Evolutionary conservation across 2,888 invertebrate species (phyloP).

Genomic region (Rhorus exstirpatorius): DNA sequence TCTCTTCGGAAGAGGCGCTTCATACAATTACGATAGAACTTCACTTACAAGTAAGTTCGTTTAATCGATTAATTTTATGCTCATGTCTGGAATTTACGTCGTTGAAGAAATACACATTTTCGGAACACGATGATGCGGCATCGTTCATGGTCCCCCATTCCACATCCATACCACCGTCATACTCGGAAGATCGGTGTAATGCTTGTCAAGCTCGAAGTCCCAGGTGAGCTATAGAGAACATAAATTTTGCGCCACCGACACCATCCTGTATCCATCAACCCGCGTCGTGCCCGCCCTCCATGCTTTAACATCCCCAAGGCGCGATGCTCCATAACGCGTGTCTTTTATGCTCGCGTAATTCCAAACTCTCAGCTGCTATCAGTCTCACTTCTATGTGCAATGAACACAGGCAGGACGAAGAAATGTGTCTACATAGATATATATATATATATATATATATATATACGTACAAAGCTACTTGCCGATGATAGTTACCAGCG

Average conservation of each 20-base stretch:
- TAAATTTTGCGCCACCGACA: constrained; percentile 59
- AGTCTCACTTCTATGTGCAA: constrained; percentile 22
- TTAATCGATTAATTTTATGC: constrained; percentile 56
- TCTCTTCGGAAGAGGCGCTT: too few relatives aligned
- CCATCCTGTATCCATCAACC: constrained; percentile 55
- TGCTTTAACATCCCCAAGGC: constrained; percentile 42
- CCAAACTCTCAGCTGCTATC: constrained; percentile 47
- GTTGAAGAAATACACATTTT: constrained; percentile 17
- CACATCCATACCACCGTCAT: background rate
- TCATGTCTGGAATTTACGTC: constrained; percentile 12
- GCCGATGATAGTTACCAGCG: constrained; percentile 49
- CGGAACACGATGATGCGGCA: background rate
- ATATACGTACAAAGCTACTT: constrained; percentile 3
- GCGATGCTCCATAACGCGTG: constrained; percentile 55
- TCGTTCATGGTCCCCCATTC: constrained; percentile 4
- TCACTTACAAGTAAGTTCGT: too few relatives aligned
- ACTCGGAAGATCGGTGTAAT: constrained; percentile 37
- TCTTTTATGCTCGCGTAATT: constrained; percentile 65
- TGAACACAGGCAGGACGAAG: background rate
- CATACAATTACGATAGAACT: too few relatives aligned
- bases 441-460: constrained; percentile 15
- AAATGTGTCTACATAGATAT: background rate
- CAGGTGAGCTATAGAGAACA: constrained; percentile 32
- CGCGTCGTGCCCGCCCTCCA: constrained; percentile 27
- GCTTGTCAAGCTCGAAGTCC: constrained; percentile 28